A percentile compares a stretch with the other conserved stretches of the same genome.
These are phyloP conservation scores for Athalia cordata DNA, from an alignment of 2,888 invertebrate species.

Conservation along the genomic window DNA sequence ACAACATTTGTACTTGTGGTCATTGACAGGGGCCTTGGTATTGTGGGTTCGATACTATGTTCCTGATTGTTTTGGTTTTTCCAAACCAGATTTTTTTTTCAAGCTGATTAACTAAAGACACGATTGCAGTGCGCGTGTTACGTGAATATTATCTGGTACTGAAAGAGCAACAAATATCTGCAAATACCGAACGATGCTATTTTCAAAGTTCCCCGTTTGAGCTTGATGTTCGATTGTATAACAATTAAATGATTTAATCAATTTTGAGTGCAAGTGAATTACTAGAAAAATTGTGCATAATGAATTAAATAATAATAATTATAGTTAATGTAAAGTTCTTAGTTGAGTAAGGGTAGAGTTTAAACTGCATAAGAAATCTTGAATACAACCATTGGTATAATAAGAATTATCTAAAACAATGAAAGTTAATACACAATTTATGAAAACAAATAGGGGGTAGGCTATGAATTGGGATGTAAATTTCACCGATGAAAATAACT, in stretches of 20 bases:
- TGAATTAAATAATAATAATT: conserved; percentile 27
- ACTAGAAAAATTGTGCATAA: conserved; percentile 33
- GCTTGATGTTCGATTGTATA: neutral
- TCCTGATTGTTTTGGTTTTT: too few species aligned
- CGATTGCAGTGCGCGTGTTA: too few species aligned
- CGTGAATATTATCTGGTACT: neutral
- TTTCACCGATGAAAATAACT: neutral
- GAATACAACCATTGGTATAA: neutral
- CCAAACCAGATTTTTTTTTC: too few species aligned
- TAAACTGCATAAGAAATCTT: conserved; percentile 11
- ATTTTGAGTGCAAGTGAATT: conserved; percentile 24
- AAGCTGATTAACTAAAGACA: too few species aligned
- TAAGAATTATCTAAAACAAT: conserved; percentile 1
- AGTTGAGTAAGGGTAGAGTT: conserved; percentile 15
- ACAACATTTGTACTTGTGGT: too few species aligned
- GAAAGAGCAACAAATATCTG: neutral
- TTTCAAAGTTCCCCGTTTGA: neutral
- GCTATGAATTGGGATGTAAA: conserved; percentile 2
- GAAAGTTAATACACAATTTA: conserved; percentile 15
- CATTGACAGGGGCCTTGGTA: too few species aligned
- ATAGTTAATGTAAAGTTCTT: conserved; percentile 13
- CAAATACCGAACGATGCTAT: neutral
- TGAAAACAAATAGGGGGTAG: neutral
- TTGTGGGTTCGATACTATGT: too few species aligned
- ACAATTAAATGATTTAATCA: neutral